Evolutionary conservation across 2,888 invertebrate species (phyloP).

Genomic region (Macrosiphum euphorbiae): DNA sequence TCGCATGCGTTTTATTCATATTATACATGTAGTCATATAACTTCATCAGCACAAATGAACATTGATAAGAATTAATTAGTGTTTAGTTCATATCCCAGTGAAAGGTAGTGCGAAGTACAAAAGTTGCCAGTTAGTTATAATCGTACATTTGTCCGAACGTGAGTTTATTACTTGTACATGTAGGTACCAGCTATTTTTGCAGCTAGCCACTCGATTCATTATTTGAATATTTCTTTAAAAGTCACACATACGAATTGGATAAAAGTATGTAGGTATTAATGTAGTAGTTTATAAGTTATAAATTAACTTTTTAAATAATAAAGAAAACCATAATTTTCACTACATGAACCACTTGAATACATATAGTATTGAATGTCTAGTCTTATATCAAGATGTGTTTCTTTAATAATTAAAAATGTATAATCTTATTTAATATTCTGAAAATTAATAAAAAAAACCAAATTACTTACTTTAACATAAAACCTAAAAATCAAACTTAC

Average conservation of each 20-base stretch:
- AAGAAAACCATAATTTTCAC: neutral
- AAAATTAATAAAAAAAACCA: neutral
- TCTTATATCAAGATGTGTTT: neutral
- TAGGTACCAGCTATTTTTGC: neutral
- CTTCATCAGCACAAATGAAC: slow-evolving; percentile 14
- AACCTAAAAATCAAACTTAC: neutral
- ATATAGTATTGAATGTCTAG: neutral
- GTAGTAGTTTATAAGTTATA: neutral
- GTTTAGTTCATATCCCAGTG: slow-evolving; percentile 30
- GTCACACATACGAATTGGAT: neutral
- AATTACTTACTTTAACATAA: neutral
- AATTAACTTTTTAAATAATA: neutral
- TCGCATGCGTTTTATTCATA: slow-evolving; percentile 33
- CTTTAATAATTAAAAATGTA: neutral
- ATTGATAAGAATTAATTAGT: slow-evolving; percentile 36
- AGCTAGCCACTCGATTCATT: neutral
- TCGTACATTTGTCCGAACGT: neutral
- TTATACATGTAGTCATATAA: neutral
- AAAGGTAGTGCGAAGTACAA: slow-evolving; percentile 46
- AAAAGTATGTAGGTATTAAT: neutral
- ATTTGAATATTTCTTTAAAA: neutral
- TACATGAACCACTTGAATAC: neutral
- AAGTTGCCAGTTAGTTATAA: slow-evolving; percentile 38
- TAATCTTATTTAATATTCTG: neutral
- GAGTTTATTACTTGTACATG: neutral